Base-by-base conservation (phyloP, 2,113 vertebrate species). In the Ciconia boyciana region DNA sequence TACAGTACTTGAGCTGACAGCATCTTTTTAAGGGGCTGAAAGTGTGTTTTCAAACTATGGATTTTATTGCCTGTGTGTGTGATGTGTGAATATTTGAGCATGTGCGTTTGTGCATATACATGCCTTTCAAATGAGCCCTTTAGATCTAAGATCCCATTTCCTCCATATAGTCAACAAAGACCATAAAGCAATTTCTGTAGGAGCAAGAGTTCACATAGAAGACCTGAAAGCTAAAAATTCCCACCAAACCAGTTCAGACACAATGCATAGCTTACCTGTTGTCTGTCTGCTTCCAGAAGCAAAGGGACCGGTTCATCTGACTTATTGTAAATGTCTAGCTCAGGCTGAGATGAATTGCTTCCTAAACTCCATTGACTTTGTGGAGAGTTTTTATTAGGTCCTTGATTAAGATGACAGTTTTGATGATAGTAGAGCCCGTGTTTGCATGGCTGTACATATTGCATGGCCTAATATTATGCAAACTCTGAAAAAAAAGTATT, bases 181-280 rank as follows among this genome's bases (percentile, higher is more conserved):
- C 95, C 84, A 54, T 96, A 93, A 95, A 96, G 88, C 83, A 95
- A 94, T 95, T 95, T 95, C 95, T 97, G 66, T 22, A 89, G 87
- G 87, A 96, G 93, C 95, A 96, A 95, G 96, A 96, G 91, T 96
- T 96, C 93, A 93, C 64, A 2, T 16, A 46, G 78, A 94, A 91
- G 87, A 95, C 93, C 93, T 82, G 87, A 97, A 97, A 96, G 91
- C 84, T 85, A 48, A 88, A 92, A 96, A 93, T 97, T 96, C 89
- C 94, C 94, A 97, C 87, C 94, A 88, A 92, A 94, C 95, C 91
- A 91, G 95, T 96, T 97, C 93, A 95, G 94, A 95, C 89, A 96
- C 91, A 94, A 93, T 83, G 55, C 77, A 87, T n/a, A 87, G 51
- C 79, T 94, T 96, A 82, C 93, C 87, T 85, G 66, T 71, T 95